These are phyloP conservation scores for Seriola rivoliana DNA, from an alignment of 2,113 vertebrate species.

Conservation along the genomic window DNA sequence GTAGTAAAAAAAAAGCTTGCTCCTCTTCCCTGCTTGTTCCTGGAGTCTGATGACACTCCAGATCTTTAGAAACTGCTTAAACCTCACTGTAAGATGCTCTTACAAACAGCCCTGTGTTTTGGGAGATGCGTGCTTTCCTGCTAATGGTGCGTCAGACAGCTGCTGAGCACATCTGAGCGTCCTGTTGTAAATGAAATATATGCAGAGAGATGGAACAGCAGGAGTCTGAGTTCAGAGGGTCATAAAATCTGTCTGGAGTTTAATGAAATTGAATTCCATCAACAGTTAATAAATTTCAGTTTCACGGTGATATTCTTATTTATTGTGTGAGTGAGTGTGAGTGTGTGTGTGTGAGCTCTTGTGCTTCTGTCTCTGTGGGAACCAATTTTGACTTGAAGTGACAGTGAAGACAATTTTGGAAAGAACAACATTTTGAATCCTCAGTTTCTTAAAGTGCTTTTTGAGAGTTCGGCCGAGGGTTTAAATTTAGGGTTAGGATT, in stretches of 20 bases:
- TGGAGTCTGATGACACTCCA: neutral
- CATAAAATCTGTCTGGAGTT: constrained; percentile 1
- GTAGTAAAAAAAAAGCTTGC: neutral
- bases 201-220: neutral
- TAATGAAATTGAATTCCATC: constrained; percentile 24
- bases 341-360: neutral
- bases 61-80: neutral
- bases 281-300: neutral
- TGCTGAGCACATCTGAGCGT: neutral
- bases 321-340: neutral
- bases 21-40: neutral
- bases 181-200: neutral
- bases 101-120: neutral
- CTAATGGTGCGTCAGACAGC: neutral
- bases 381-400: no score
- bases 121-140: no score
- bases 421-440: no score
- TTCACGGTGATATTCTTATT: neutral
- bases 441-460: no score
- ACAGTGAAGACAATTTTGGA: no score
- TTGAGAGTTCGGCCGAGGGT: no score
- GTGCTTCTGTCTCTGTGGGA: neutral
- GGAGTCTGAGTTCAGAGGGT: neutral
- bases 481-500: no score
- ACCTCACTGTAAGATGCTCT: neutral